Evolutionary conservation across 1,140 invertebrate genomes (phyloP).

Genomic region (Octopus sinensis): DNA sequence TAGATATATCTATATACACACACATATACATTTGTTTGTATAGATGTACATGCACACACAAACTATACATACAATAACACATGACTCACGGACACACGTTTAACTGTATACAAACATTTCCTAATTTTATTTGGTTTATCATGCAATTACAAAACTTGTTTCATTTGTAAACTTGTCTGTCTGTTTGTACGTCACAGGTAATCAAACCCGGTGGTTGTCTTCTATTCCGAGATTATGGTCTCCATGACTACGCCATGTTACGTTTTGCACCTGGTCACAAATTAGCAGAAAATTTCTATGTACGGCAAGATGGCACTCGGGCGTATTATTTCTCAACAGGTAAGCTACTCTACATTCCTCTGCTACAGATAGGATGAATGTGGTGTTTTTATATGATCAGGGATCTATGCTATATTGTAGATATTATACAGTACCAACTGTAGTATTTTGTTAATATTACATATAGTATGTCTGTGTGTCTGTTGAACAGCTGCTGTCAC

Average conservation of each 20-base stretch:
- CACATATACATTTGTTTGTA: no score
- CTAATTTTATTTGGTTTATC: no score
- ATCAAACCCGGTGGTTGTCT: slow-evolving; percentile 51
- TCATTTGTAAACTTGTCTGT: neutral
- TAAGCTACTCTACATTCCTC: slow-evolving; percentile 46
- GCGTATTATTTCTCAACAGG: slow-evolving; percentile 62
- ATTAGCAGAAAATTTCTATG: slow-evolving; percentile 64
- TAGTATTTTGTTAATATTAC: neutral
- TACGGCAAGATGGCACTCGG: slow-evolving; percentile 57
- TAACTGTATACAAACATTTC: no score
- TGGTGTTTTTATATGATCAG: neutral
- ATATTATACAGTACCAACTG: neutral
- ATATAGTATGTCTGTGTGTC: neutral
- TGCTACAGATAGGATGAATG: neutral
- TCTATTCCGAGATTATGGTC: slow-evolving; percentile 56
- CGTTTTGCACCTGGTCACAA: slow-evolving; percentile 87
- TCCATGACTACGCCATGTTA: slow-evolving; percentile 57
- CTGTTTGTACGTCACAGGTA: slow-evolving; percentile 49
- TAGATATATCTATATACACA: no score
- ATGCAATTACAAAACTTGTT: no score
- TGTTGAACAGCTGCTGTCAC: no score
- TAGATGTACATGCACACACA: no score
- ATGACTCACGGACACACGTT: no score
- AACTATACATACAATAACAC: no score
- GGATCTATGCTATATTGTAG: neutral